Percentiles rank a stretch among this genome's conserved stretches.
Evolutionary conservation across 2,888 invertebrate genomes (phyloP).

Genomic region (Julus scandinavius): DNA sequence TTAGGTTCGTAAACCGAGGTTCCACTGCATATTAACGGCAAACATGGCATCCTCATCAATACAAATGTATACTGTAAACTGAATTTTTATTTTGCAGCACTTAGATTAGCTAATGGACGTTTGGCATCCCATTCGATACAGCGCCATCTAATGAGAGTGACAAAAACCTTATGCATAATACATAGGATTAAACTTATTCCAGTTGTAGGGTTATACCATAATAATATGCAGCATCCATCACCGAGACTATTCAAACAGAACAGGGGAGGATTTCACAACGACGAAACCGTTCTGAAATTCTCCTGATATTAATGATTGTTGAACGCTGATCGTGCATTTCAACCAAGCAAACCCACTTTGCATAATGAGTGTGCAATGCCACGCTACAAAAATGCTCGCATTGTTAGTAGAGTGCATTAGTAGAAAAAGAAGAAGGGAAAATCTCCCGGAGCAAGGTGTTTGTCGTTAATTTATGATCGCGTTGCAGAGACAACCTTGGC

Average conservation of each 20-base stretch:
- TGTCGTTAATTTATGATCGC: constrained; percentile 40
- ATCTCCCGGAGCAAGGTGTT: constrained; percentile 43
- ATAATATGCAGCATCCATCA: not conserved
- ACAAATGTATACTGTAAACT: no score
- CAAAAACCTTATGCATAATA: not conserved
- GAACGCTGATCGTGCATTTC: constrained; percentile 34
- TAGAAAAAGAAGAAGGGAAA: not conserved
- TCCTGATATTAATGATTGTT: constrained; percentile 16
- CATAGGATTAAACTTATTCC: not conserved
- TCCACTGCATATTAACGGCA: no score
- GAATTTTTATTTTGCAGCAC: no score
- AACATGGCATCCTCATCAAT: no score
- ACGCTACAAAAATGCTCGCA: not conserved
- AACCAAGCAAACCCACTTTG: not conserved
- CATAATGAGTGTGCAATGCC: constrained; percentile 25
- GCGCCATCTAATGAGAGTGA: not conserved
- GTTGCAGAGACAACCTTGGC: constrained; percentile 40
- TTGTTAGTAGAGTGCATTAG: not conserved
- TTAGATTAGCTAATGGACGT: no score
- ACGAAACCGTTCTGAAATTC: not conserved
- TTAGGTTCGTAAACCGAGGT: no score
- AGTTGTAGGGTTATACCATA: not conserved
- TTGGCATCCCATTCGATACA: no score
- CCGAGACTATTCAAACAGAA: not conserved
- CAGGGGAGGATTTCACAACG: not conserved